phyloP scores from a whole-genome alignment of 2,113 vertebrate genomes.

The Malaclemys terrapin region DNA sequence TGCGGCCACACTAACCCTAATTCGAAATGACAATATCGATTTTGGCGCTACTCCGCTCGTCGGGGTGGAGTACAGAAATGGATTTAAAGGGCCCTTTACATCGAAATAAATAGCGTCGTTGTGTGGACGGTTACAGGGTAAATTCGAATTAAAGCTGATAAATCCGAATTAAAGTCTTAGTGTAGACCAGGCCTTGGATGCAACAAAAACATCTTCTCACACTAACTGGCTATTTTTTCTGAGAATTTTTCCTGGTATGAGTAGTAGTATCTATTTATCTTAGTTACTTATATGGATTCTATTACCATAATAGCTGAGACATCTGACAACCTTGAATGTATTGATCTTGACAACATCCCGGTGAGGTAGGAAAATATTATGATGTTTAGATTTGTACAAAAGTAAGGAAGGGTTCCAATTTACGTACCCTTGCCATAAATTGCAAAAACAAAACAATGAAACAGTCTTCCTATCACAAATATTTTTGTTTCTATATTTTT shows the following conservation, averaged over 20 bases:
- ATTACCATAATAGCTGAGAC: not conserved
- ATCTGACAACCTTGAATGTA: not conserved
- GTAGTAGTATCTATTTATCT: not conserved
- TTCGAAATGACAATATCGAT: no score
- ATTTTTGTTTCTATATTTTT: not conserved
- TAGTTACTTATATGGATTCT: not conserved
- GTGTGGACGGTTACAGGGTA: no score
- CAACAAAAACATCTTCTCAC: not conserved
- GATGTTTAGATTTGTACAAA: not conserved
- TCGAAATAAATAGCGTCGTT: no score
- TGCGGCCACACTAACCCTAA: no score
- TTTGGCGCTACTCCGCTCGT: no score
- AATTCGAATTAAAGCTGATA: no score
- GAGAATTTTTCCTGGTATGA: not conserved
- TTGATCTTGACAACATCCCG: no score
- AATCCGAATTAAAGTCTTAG: no score
- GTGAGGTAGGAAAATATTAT: no score
- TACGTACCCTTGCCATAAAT: not conserved
- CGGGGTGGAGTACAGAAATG: no score
- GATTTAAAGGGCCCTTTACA: no score
- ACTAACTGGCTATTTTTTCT: not conserved
- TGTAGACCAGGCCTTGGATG: no score
- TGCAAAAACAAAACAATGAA: not conserved
- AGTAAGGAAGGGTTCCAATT: not conserved
- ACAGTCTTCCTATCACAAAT: not conserved